These are phyloP conservation scores for Theodoxus fluviatilis DNA, from an alignment of 2,888 invertebrate genomes.

Conservation along the genomic window DNA sequence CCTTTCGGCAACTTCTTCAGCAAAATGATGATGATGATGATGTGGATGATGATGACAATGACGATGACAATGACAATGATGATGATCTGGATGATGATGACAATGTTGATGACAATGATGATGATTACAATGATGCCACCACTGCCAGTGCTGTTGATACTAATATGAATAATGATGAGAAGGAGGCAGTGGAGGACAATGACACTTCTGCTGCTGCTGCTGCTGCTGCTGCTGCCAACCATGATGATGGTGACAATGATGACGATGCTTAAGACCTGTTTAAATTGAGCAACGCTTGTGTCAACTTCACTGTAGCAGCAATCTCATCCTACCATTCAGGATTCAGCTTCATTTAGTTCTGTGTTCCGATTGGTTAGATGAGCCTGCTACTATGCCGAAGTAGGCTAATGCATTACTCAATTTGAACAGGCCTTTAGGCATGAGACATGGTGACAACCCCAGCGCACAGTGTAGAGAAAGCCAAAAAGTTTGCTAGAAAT, in stretches of 20 bases:
- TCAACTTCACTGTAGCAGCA: too few species aligned
- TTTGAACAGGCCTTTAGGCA: too few species aligned
- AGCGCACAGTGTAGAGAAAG: too few species aligned
- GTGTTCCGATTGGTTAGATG: too few species aligned
- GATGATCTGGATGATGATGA: background rate
- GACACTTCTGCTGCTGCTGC: background rate
- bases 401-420: too few species aligned
- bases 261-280: background rate
- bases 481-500: too few species aligned
- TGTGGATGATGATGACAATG: background rate
- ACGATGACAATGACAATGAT: background rate
- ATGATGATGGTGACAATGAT: background rate
- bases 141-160: background rate
- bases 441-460: too few species aligned
- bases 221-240: background rate
- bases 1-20: too few species aligned
- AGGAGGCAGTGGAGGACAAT: background rate
- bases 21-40: slow-evolving; percentile 2
- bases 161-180: background rate
- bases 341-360: too few species aligned
- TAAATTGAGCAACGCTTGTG: background rate
- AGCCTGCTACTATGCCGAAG: too few species aligned
- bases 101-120: background rate
- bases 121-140: background rate
- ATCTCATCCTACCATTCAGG: too few species aligned